Conservation (phyloP, 2,888 invertebrate genomes). For the Sinotaia quadrata region DNA sequence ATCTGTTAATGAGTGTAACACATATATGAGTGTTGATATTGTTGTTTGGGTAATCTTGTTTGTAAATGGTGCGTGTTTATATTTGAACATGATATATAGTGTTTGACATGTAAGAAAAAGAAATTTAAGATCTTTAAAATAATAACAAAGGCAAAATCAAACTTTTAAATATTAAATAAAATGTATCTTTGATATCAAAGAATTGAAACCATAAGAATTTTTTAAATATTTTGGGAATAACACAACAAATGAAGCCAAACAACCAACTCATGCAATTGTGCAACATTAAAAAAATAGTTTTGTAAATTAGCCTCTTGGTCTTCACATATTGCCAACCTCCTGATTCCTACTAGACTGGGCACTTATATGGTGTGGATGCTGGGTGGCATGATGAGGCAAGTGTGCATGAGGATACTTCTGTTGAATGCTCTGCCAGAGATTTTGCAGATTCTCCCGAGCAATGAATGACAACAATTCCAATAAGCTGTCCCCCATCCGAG, state of each 20-base stretch:
- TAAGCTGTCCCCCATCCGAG: not conserved
- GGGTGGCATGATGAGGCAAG: not conserved
- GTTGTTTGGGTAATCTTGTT: no score
- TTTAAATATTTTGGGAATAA: not conserved
- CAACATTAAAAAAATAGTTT: not conserved
- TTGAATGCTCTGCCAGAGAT: conserved; percentile 12
- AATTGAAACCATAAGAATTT: no score
- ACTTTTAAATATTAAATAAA: no score
- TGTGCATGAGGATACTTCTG: conserved; percentile 11
- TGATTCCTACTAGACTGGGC: not conserved
- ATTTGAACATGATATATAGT: no score
- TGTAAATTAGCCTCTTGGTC: not conserved
- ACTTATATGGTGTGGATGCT: not conserved
- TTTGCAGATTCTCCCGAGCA: conserved; percentile 15
- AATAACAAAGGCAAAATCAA: no score
- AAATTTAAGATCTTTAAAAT: no score
- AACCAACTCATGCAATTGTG: not conserved
- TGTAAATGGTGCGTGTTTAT: no score
- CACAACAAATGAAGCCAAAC: not conserved
- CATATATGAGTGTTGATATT: no score
- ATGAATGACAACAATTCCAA: conserved; percentile 18
- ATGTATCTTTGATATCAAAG: no score
- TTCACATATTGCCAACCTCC: not conserved
- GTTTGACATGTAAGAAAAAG: no score
- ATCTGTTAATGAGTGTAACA: no score